Evolutionary conservation across 2,113 vertebrate genomes (phyloP).

Genomic region (Myotis brandtii): DNA sequence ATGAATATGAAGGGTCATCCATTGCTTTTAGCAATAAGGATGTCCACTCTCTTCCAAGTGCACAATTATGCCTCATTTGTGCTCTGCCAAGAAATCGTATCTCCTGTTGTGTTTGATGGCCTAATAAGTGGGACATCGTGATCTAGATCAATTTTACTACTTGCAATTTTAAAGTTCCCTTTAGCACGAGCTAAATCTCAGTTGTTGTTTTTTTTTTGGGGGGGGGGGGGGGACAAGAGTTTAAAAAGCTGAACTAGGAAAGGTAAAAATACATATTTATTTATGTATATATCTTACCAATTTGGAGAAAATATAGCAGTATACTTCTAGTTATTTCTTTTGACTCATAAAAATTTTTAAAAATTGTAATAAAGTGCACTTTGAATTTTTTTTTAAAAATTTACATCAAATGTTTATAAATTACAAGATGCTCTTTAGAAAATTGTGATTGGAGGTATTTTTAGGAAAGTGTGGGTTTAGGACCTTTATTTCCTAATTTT

Average conservation of each 20-base stretch:
- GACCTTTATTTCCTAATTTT: neutral
- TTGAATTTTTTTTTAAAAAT: neutral
- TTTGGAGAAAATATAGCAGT: neutral
- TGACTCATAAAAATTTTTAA: neutral
- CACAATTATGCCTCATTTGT: neutral
- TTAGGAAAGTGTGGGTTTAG: neutral
- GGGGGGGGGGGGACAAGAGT: neutral
- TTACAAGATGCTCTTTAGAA: neutral
- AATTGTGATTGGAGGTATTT: neutral
- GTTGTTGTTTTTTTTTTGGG: neutral
- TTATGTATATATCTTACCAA: neutral
- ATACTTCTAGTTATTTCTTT: neutral
- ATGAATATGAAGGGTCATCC: neutral
- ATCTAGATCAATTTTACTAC: neutral
- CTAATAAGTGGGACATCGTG: neutral
- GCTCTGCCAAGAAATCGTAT: neutral
- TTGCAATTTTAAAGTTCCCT: neutral
- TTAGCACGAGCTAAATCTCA: neutral
- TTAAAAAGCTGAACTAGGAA: neutral
- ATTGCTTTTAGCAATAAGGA: neutral
- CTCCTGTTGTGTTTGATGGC: neutral
- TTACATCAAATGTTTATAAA: neutral
- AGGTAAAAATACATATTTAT: neutral
- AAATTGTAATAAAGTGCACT: neutral
- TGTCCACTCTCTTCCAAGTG: neutral